Base-by-base conservation (phyloP, 2,797 vertebrate species). In the Lacerta agilis region DNA sequence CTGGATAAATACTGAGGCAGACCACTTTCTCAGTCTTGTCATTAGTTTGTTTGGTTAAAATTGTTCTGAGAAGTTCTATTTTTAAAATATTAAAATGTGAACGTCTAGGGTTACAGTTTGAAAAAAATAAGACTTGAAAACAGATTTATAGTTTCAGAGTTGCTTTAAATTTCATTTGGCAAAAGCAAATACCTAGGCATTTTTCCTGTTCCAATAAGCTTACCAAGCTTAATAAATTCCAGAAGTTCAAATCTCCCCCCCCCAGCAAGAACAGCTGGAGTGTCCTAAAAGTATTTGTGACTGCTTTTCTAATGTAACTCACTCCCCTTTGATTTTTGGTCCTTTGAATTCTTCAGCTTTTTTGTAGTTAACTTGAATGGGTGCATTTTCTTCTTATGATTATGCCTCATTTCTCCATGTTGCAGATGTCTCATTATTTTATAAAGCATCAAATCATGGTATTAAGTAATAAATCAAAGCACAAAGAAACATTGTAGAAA, bases 1-100 rank as follows among this genome's bases (percentile, higher is more conserved):
- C 23, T 81, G 0, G 66, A 79, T 83, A 85, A 94, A 87, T 67
- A 1, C 4, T 72, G 58, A 85, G 58, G 2, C 87, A 25, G 76
- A 61, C 43, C 38, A 0, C 87, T 86, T 67, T 89, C 86, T 92
- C 90, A 89, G 86, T 80, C 83, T 89, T 69, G 83, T 90, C 49
- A 75, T 89, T 77, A 81, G 81, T 87, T 77, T 82, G 90, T 92
- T 95, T 92, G 86, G 83, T 82, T 80, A 91, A 55, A 92, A 71
- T n/a, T 93, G 93, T 10, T 23, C 88, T 85, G 38, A 87, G 84
- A 86, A 2, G 8, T 38, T 90, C 20, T 79, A 2, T 49, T 73
- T 73, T 73, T 49, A 1, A 5, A 17, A 75, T 58, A 55, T 61
- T 75, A 79, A 55, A 90, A 83, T 55, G 83, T 3, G 27, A 82